Evolutionary conservation across 2,797 vertebrate genomes (phyloP).

Genomic region (Poliocrania exsul): DNA sequence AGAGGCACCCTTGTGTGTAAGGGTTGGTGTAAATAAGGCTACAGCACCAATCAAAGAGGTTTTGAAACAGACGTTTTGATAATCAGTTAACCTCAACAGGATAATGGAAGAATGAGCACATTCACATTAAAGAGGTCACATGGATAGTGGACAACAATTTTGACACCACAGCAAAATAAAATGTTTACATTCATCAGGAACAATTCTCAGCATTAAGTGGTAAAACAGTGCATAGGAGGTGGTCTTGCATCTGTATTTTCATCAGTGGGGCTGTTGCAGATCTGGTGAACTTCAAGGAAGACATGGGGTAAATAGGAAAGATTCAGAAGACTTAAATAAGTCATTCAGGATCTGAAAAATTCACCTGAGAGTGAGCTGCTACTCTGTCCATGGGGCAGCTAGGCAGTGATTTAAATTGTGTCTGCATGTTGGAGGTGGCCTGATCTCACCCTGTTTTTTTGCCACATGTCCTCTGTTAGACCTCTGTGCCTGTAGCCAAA

Average conservation of each 20-base stretch:
- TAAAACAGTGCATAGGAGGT: background rate
- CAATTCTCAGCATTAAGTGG: background rate
- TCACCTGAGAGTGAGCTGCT: background rate
- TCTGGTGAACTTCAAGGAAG: background rate
- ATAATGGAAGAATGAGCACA: background rate
- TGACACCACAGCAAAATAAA: background rate
- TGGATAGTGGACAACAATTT: background rate
- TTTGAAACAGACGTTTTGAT: background rate
- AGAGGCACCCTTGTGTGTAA: background rate
- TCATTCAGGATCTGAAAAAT: background rate
- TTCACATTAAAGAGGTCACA: background rate
- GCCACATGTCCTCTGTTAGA: background rate
- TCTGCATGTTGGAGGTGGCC: background rate
- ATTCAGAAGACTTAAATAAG: background rate
- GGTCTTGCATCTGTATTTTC: background rate
- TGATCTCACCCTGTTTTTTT: background rate
- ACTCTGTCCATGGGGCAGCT: background rate
- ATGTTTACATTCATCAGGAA: background rate
- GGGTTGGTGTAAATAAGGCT: background rate
- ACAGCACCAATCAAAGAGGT: background rate
- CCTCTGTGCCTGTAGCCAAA: background rate
- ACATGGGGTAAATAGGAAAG: background rate
- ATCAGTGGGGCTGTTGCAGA: background rate
- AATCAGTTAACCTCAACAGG: background rate
- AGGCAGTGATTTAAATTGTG: background rate